Evolutionary conservation across 1,140 invertebrate species (phyloP), one percentile per base, ranked within the genome.

Genomic region (Formica exsecta): DNA sequence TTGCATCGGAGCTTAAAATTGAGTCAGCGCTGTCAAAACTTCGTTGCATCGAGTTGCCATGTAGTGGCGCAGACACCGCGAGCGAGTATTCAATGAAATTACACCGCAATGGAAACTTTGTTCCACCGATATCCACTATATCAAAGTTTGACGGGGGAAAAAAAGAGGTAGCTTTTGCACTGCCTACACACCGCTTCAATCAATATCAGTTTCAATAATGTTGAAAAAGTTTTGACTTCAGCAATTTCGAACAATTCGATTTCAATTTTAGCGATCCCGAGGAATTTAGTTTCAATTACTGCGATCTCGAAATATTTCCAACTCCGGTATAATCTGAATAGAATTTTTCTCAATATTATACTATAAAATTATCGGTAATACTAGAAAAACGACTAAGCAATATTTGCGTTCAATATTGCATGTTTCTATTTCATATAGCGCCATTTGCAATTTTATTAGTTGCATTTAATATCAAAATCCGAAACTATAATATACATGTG

Each of bases 51-150:
- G 44, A 54, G 44, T 79, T 79, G 44, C 54, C 76, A 51, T 38
- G n/a, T 79, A 68, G 44, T 16, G 41, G 74, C 41, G n/a, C 32
- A 25, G 25, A 41, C 44, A 41, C n/a, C 64, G 22, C 36, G 25
- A 64, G 64, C 59, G 61, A 65, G 62, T 36, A 79, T 68, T 79
- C 62, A 44, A 79, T 79, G 36, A 79, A 79, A 79, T 79, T 79
- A 68, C 76, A 36, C 64, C 68, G 76, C 76, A 68, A 79, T 68
- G 76, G 76, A 79, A 79, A 79, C 76, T 79, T 79, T 79, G 62
- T 79, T 68, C 61, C 29, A 36, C 0, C 44, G 41, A 54, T 79
- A 79, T 54, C 44, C 76, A 54, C 76, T 79, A 68, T 32, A 54
- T 79, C 62, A 79, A 79, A 68, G 44, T 79, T 79, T 79, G 62